These are phyloP conservation scores for Nothobranchius kuhntae DNA, from an alignment of 2,113 vertebrate species.

Conservation along the genomic window DNA sequence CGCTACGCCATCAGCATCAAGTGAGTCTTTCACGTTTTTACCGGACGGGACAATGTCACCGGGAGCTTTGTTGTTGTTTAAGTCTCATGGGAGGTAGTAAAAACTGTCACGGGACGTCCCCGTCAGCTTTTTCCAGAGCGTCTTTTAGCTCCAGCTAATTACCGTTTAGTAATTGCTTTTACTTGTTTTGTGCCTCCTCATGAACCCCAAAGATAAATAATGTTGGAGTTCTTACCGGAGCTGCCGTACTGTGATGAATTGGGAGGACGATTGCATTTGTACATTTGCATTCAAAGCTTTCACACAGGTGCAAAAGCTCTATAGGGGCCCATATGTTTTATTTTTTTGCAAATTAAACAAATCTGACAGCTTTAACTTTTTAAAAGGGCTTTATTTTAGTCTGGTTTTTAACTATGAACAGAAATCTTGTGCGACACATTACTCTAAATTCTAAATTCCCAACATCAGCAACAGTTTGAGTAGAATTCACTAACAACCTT, in stretches of 20 bases:
- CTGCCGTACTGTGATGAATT: conserved; percentile 21
- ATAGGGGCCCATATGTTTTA: not conserved
- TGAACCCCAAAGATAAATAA: conserved; percentile 10
- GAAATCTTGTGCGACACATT: not conserved
- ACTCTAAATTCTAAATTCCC: not conserved
- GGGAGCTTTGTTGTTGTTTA: conserved; percentile 30
- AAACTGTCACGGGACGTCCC: conserved; percentile 21
- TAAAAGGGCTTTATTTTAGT: conserved; percentile 19
- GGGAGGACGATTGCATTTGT: conserved; percentile 14
- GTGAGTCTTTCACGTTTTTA: conserved; percentile 74
- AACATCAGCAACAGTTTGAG: not conserved
- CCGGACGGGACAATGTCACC: conserved; percentile 7
- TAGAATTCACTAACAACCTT: not conserved
- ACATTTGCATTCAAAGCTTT: conserved; percentile 22
- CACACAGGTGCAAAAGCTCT: conserved; percentile 26
- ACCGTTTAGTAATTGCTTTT: conserved; percentile 53
- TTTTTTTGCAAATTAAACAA: conserved; percentile 19
- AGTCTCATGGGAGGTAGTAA: conserved; percentile 18
- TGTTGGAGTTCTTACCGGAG: conserved; percentile 21
- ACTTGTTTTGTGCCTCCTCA: conserved; percentile 19
- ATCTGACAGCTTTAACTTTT: not conserved
- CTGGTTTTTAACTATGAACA: not conserved
- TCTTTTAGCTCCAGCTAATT: conserved; percentile 50
- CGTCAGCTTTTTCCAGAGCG: conserved; percentile 31
- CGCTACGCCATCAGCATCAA: conserved; percentile 98